phyloP scores from a whole-genome alignment of 1,140 invertebrate species.

The Callitettix versicolor region DNA sequence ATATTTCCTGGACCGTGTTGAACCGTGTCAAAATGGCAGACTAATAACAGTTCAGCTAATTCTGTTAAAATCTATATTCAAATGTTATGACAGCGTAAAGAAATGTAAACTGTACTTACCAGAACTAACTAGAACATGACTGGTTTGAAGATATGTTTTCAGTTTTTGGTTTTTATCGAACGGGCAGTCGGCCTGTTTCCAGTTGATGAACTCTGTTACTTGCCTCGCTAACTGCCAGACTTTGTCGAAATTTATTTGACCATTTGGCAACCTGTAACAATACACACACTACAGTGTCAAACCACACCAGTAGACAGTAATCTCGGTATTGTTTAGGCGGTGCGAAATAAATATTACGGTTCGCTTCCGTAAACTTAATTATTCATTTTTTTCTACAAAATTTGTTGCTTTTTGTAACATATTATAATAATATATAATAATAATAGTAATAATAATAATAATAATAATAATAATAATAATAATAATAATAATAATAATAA shows the following conservation, averaged over 20 bases:
- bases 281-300: too few relatives aligned
- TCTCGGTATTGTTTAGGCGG: slow-evolving; percentile 62
- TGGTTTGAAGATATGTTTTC: slow-evolving; percentile 36
- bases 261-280: slow-evolving; percentile 15
- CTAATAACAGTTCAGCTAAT: too few relatives aligned
- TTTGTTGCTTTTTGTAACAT: not conserved
- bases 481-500: too few relatives aligned
- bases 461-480: too few relatives aligned
- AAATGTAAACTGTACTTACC: slow-evolving; percentile 39
- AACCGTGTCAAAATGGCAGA: too few relatives aligned
- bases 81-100: too few relatives aligned
- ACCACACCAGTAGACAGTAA: slow-evolving; percentile 65
- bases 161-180: slow-evolving; percentile 17
- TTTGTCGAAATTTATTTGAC: slow-evolving; percentile 74
- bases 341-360: slow-evolving; percentile 85
- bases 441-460: not conserved
- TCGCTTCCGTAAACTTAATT: slow-evolving; percentile 62
- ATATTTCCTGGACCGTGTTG: too few relatives aligned
- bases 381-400: not conserved
- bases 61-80: too few relatives aligned
- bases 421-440: not conserved
- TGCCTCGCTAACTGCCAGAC: slow-evolving; percentile 40
- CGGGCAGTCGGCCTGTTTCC: slow-evolving; percentile 41
- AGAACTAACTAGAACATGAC: slow-evolving; percentile 68
- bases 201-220: slow-evolving; percentile 72